Conservation (phyloP, 2,888 invertebrate genomes). For the Calephelis perditalis region DNA sequence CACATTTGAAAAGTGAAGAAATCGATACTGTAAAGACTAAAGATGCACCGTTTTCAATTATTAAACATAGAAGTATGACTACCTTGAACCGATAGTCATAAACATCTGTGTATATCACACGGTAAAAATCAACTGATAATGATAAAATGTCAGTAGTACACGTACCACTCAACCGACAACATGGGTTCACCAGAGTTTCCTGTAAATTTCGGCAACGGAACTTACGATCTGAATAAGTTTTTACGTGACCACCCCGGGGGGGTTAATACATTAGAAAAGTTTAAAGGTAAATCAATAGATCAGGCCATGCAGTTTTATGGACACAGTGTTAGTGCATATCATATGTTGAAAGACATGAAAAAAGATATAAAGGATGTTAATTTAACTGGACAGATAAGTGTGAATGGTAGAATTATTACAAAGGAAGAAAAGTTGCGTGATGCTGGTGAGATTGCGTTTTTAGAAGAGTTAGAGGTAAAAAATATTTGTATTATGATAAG, state of each 20-base stretch:
- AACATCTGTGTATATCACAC: slow-evolving; percentile 30
- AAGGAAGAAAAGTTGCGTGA: slow-evolving; percentile 45
- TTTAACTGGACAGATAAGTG: slow-evolving; percentile 57
- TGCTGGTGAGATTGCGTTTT: slow-evolving; percentile 50
- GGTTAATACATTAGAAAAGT: slow-evolving; percentile 78
- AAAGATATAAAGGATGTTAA: slow-evolving; percentile 65
- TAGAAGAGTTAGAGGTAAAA: slow-evolving; percentile 65
- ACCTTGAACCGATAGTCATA: slow-evolving; percentile 19
- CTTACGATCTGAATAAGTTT: slow-evolving; percentile 82
- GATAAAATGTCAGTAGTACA: slow-evolving; percentile 31
- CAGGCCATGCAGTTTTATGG: slow-evolving; percentile 73
- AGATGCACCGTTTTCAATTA: slow-evolving; percentile 6
- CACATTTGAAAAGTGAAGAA: background rate
- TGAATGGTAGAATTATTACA: slow-evolving; percentile 58
- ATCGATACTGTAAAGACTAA: background rate
- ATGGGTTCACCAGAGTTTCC: slow-evolving; percentile 46
- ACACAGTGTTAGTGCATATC: slow-evolving; percentile 82
- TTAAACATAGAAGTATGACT: slow-evolving; percentile 6
- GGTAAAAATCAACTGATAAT: slow-evolving; percentile 28
- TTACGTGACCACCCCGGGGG: slow-evolving; percentile 87
- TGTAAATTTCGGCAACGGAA: slow-evolving; percentile 60
- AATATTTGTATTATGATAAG: background rate
- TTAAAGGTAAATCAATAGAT: slow-evolving; percentile 72
- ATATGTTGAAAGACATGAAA: slow-evolving; percentile 80
- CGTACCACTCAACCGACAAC: slow-evolving; percentile 29